A percentile compares a stretch with the other conserved stretches of the same genome.
These are phyloP conservation scores for Argya squamiceps DNA, from an alignment of 2,797 vertebrate species.

Conservation along the genomic window DNA sequence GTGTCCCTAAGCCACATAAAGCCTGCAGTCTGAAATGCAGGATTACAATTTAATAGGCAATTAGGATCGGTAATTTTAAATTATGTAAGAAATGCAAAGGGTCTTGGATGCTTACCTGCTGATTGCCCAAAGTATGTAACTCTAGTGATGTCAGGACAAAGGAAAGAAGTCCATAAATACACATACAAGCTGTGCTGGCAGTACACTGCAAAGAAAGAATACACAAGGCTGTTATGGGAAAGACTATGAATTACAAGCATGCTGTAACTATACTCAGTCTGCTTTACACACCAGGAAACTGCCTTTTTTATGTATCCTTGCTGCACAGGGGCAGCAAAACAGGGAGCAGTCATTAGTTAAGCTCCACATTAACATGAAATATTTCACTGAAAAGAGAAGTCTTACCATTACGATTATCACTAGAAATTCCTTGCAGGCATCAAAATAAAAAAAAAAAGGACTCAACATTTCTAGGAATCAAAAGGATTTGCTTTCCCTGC, in stretches of 20 bases:
- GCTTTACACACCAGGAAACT: not conserved
- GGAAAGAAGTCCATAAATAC: slow-evolving; percentile 93
- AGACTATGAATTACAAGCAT: not conserved
- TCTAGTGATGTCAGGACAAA: slow-evolving; percentile 93
- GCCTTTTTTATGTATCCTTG: not conserved
- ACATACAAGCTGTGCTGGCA: slow-evolving; percentile 94
- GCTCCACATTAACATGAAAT: not conserved
- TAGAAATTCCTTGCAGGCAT: not conserved
- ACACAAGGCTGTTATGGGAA: not conserved
- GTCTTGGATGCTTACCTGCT: slow-evolving; percentile 82
- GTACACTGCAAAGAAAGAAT: slow-evolving; percentile 82
- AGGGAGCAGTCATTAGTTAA: not conserved
- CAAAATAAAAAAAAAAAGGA: not conserved
- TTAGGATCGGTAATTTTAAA: not conserved
- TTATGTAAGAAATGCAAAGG: not conserved
- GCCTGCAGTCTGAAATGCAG: not conserved
- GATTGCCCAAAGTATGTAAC: slow-evolving; percentile 88
- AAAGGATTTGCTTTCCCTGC: not conserved
- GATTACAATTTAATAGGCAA: not conserved
- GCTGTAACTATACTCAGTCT: not conserved
- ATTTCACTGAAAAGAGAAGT: not conserved
- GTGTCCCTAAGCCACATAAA: not conserved
- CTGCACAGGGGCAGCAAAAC: not conserved
- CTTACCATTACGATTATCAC: not conserved
- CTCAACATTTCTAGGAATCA: not conserved